Conservation (phyloP, 1,140 invertebrate species). For the Musca domestica region DNA sequence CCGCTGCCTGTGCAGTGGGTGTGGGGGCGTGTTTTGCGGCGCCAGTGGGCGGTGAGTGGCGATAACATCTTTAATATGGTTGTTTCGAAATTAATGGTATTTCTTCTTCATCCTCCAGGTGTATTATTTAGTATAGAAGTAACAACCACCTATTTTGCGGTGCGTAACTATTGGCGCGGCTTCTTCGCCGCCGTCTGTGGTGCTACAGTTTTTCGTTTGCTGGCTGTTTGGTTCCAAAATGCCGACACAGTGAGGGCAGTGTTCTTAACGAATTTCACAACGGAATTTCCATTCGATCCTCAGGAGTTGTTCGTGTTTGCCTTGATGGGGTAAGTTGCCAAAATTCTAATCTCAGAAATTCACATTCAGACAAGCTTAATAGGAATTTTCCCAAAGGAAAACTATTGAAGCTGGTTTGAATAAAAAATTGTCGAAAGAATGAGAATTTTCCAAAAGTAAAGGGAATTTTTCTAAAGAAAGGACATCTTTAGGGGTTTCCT, state of each 20-base stretch:
- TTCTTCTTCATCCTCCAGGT: conserved; percentile 61
- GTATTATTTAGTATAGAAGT: conserved; percentile 99
- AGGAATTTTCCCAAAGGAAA: too few species aligned
- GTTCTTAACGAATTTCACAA: conserved; percentile 91
- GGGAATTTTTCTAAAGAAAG: too few species aligned
- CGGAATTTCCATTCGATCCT: conserved; percentile 97
- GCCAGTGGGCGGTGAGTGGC: conserved; percentile 81
- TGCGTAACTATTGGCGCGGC: conserved; percentile 97
- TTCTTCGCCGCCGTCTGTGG: conserved; percentile 98
- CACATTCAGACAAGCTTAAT: too few species aligned
- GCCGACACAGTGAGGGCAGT: conserved; percentile 93
- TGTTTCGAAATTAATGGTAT: conserved; percentile 21
- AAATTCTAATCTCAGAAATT: too few species aligned
- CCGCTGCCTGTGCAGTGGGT: conserved; percentile 93
- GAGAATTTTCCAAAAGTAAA: too few species aligned
- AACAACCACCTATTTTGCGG: conserved; percentile 97
- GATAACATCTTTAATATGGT: not conserved
- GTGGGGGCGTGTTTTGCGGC: conserved; percentile 95
- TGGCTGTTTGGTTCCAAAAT: conserved; percentile 93
- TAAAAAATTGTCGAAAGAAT: too few species aligned
- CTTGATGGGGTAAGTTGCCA: conserved; percentile 77
- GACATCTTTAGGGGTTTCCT: too few species aligned
- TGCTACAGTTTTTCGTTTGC: conserved; percentile 88
- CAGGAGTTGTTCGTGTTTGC: conserved; percentile 94
- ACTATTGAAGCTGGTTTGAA: too few species aligned